phyloP scores from a whole-genome alignment of 2,888 invertebrate genomes.

The Drosophila cognata region DNA sequence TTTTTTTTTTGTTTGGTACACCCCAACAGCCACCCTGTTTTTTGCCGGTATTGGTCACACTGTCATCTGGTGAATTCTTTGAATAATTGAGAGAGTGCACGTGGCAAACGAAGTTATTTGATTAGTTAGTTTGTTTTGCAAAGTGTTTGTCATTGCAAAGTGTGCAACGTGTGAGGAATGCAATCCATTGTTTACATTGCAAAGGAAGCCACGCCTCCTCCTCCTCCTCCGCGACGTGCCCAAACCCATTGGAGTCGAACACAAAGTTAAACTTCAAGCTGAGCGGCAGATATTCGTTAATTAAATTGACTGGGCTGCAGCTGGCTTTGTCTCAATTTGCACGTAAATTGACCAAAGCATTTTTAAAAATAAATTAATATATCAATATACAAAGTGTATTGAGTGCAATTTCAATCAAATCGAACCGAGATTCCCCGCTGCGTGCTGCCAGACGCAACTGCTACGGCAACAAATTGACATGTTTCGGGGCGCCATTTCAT shows the following conservation, averaged over 20 bases:
- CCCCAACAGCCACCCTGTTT: too few relatives aligned
- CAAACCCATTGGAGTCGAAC: not conserved
- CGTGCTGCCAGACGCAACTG: conserved; percentile 62
- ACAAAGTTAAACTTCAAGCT: conserved; percentile 36
- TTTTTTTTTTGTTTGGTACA: too few relatives aligned
- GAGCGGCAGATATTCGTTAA: conserved; percentile 31
- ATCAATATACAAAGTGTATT: conserved; percentile 77
- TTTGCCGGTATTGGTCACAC: conserved; percentile 7
- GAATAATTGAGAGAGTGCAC: conserved; percentile 21
- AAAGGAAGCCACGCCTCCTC: conserved; percentile 16
- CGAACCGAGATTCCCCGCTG: conserved; percentile 70
- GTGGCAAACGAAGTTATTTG: conserved; percentile 17
- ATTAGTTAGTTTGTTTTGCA: conserved; percentile 19
- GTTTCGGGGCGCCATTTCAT: conserved; percentile 63
- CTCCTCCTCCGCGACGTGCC: not conserved
- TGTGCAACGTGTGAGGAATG: conserved; percentile 36
- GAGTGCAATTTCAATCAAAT: conserved; percentile 77
- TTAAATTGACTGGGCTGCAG: conserved; percentile 42
- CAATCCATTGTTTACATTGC: conserved; percentile 40
- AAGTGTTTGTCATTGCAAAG: conserved; percentile 27
- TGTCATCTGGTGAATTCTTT: conserved; percentile 1
- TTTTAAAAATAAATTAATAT: conserved; percentile 76
- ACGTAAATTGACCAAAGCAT: conserved; percentile 70
- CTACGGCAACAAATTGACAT: conserved; percentile 68
- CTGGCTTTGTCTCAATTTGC: conserved; percentile 72